Conservation (phyloP, 2,888 invertebrate species). For the Stegana nigrithorax region DNA sequence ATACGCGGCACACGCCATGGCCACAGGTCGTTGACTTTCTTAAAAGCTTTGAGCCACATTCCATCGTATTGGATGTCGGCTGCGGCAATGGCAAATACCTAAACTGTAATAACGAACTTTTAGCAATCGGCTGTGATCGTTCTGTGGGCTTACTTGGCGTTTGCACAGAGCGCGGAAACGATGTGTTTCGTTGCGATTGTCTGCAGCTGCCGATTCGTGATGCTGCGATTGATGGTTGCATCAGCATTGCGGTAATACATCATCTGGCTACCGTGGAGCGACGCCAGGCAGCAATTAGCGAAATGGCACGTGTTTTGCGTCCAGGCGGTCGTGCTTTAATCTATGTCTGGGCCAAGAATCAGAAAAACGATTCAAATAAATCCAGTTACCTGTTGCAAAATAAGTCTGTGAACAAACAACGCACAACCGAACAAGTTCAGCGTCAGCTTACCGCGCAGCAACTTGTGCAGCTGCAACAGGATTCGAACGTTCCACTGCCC, state of each 20-base stretch:
- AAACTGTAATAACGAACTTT: slow-evolving; percentile 47
- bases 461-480: slow-evolving; percentile 34
- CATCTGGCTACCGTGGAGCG: slow-evolving; percentile 89
- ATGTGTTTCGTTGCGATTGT: slow-evolving; percentile 83
- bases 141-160: slow-evolving; percentile 77
- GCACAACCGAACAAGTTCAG: slow-evolving; percentile 66
- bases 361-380: slow-evolving; percentile 75
- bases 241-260: slow-evolving; percentile 97
- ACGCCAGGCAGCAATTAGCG: slow-evolving; percentile 78
- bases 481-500: slow-evolving; percentile 68
- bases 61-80: slow-evolving; percentile 89
- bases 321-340: slow-evolving; percentile 82
- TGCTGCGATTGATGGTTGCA: slow-evolving; percentile 79
- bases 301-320: slow-evolving; percentile 81
- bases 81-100: slow-evolving; percentile 99
- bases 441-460: slow-evolving; percentile 48
- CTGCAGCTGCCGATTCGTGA: slow-evolving; percentile 78
- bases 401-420: slow-evolving; percentile 69
- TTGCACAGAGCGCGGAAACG: slow-evolving; percentile 73
- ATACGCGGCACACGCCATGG: slow-evolving; percentile 95
- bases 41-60: slow-evolving; percentile 74
- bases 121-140: slow-evolving; percentile 84
- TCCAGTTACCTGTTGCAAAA: slow-evolving; percentile 79
- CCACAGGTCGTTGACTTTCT: slow-evolving; percentile 88
- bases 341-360: slow-evolving; percentile 97